Percentiles rank a stretch among this genome's conserved stretches.
Evolutionary conservation across 2,797 vertebrate genomes (phyloP).

Genomic region (Coracias cyanogaster): DNA sequence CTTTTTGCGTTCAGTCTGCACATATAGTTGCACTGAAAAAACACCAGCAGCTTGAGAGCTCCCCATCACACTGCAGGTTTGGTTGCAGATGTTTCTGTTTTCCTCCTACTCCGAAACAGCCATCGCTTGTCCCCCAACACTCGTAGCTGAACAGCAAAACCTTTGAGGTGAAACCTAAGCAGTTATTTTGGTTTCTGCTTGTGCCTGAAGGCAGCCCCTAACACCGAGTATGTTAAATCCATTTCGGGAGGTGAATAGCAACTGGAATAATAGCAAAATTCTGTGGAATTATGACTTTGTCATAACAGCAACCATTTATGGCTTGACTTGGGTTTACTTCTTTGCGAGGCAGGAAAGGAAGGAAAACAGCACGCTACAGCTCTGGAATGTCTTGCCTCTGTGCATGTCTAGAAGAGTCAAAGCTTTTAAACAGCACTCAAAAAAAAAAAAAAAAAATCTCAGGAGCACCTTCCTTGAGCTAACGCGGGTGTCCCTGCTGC

Average conservation of each 20-base stretch:
- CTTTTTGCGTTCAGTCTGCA: neutral
- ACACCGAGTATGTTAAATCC: neutral
- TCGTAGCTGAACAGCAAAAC: neutral
- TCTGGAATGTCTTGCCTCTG: neutral
- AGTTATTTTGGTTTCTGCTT: neutral
- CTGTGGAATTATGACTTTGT: neutral
- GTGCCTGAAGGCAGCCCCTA: neutral
- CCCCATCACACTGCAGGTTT: fast-evolving
- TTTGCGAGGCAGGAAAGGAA: neutral
- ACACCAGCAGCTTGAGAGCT: neutral
- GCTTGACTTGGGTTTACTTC: neutral
- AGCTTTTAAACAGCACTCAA: neutral
- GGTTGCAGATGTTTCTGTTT: neutral
- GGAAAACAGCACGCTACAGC: neutral
- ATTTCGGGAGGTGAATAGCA: neutral
- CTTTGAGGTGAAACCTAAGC: neutral
- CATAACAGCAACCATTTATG: neutral
- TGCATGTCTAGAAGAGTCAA: neutral
- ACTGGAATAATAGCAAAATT: neutral
- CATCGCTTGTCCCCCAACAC: neutral
- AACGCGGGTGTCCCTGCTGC: fast-evolving
- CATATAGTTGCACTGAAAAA: neutral
- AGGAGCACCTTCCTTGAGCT: neutral
- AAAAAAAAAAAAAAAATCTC: neutral
- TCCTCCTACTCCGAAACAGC: neutral